These are phyloP conservation scores for Lamellibrachia columna DNA, from an alignment of 2,888 invertebrate genomes.

Conservation along the genomic window DNA sequence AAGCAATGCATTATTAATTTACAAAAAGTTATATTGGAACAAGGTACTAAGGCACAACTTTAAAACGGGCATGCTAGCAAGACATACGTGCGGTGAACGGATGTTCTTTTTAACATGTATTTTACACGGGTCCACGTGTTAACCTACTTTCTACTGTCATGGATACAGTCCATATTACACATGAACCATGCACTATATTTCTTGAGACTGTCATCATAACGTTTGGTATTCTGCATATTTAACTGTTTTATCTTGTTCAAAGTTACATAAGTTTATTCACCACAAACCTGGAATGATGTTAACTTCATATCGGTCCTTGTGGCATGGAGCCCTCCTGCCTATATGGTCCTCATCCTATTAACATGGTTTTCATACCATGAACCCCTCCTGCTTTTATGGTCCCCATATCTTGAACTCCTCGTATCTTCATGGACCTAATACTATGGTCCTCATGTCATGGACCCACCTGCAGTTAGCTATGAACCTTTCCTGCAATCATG, in stretches of 20 bases:
- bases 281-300: not conserved
- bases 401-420: not conserved
- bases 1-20: not conserved
- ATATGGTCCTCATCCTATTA: not conserved
- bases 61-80: not conserved
- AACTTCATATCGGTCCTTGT: not conserved
- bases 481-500: not conserved
- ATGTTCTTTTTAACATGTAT: not conserved
- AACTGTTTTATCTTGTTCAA: not conserved
- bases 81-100: not conserved
- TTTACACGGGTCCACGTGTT: not conserved
- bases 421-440: not conserved
- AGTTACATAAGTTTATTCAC: not conserved
- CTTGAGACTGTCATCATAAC: not conserved
- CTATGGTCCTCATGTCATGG: not conserved
- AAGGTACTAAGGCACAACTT: not conserved
- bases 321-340: not conserved
- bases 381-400: not conserved
- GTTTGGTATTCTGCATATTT: not conserved
- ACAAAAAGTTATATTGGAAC: not conserved
- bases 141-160: not conserved
- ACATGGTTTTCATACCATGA: not conserved
- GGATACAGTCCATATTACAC: not conserved
- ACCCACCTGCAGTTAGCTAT: not conserved
- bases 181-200: not conserved